Evolutionary conservation across 2,888 invertebrate species (phyloP), one percentile per base, ranked within the genome.

Genomic region (Allygus modestus): DNA sequence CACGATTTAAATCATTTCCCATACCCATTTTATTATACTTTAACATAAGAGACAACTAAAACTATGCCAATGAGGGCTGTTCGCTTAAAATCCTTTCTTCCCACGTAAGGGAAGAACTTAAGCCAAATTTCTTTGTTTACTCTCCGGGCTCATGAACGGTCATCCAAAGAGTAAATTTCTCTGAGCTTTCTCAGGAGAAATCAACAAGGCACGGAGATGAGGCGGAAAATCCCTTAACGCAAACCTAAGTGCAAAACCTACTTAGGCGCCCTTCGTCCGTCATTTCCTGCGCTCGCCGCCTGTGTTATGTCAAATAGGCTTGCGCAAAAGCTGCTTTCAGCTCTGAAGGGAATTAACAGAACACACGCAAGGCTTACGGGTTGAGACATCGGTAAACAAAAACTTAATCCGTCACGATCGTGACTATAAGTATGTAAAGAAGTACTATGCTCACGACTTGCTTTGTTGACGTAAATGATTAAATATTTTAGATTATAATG

Each of bases 231-330:
- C 58, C 79, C 58, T 69, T 37, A 73, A 73, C 37, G 37, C 23
- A 23, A 73, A 73, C 73, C 73, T 54, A 58, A 79, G 79, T 79
- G 79, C 79, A 79, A 79, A 79, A 79, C 79, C 15, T 79, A 79
- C 79, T 79, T 79, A 79, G 79, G 5, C 31, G 28, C 54, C 20
- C 31, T 58, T 11, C 0, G 79, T 58, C 28, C 12, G 54, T 33
- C 79, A 79, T 46, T 77, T 77, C 41, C 75, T 75, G 43, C 41
- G 33, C 77, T 33, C 7, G 15, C 9, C 79, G 26, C 23, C 46
- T 77, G 75, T 33, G 51, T 51, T 58, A 31, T 33, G 79, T 58
- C 79, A 79, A 79, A 79, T 12, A 20, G 51, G 31, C 58, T 33
- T 11, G 23, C 28, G 65, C 23, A 9, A 65, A 31, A 65, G 65